Evolutionary conservation across 2,113 vertebrate genomes (phyloP).

Genomic region (Labeo catla): DNA sequence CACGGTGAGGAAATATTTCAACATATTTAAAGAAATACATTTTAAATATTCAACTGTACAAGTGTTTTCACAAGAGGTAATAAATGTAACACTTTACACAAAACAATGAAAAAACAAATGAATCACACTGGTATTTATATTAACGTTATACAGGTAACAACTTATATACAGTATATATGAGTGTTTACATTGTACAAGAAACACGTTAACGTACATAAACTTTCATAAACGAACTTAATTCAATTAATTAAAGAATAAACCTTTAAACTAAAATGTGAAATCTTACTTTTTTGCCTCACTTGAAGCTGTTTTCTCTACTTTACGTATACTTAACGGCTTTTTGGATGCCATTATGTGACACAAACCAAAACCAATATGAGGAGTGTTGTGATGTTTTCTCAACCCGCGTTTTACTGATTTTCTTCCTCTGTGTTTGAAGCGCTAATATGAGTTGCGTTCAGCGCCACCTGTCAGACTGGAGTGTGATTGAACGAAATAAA

Average conservation of each 20-base stretch:
- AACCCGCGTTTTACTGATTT: neutral
- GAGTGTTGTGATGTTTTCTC: neutral
- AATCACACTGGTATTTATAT: neutral
- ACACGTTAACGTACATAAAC: neutral
- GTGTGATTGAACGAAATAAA: neutral
- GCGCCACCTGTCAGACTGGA: neutral
- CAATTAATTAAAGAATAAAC: neutral
- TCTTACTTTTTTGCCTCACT: conserved; percentile 45
- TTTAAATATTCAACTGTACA: neutral
- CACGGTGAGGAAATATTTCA: neutral
- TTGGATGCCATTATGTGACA: conserved; percentile 37
- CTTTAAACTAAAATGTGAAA: neutral
- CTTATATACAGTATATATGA: too few relatives aligned
- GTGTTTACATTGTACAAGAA: neutral
- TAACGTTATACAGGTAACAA: too few relatives aligned
- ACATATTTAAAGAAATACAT: neutral
- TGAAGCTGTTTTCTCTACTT: neutral
- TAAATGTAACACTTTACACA: neutral
- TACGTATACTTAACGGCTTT: neutral
- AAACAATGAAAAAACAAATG: neutral
- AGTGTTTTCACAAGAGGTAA: neutral
- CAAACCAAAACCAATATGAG: neutral
- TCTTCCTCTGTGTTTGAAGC: conserved; percentile 3
- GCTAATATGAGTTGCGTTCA: neutral
- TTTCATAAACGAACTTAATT: neutral